phyloP scores from a whole-genome alignment of 2,888 invertebrate genomes.

The Orthosia gracilis region DNA sequence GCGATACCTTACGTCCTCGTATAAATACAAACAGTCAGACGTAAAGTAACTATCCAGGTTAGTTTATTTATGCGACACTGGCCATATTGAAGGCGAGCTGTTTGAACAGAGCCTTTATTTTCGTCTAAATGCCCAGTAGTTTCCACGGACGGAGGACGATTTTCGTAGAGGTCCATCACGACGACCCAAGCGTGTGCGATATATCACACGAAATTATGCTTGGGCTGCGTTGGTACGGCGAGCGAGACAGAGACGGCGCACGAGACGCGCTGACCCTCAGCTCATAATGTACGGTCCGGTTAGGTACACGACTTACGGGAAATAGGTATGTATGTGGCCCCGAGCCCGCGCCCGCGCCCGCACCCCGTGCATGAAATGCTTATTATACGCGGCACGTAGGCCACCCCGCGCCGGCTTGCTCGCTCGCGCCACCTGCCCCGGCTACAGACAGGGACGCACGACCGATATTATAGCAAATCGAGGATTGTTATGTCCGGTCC shows the following conservation, averaged over 20 bases:
- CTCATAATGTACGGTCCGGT: slow-evolving; percentile 92
- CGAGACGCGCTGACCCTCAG: slow-evolving; percentile 89
- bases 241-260: slow-evolving; percentile 88
- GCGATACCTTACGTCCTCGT: slow-evolving; percentile 77
- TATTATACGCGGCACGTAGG: slow-evolving; percentile 92
- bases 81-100: slow-evolving; percentile 64
- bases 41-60: slow-evolving; percentile 63
- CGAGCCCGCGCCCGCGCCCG: slow-evolving; percentile 82
- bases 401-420: slow-evolving; percentile 86
- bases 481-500: slow-evolving; percentile 92
- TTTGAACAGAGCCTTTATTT: slow-evolving; percentile 71
- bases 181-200: slow-evolving; percentile 84
- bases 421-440: slow-evolving; percentile 78
- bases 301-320: slow-evolving; percentile 91
- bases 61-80: slow-evolving; percentile 63
- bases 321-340: slow-evolving; percentile 89
- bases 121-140: slow-evolving; percentile 74
- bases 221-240: slow-evolving; percentile 80
- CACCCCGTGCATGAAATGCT: slow-evolving; percentile 92
- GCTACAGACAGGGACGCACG: slow-evolving; percentile 85
- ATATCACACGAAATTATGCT: slow-evolving; percentile 90
- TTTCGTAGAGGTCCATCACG: slow-evolving; percentile 86
- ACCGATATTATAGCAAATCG: slow-evolving; percentile 91
- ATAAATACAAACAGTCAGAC: slow-evolving; percentile 67
- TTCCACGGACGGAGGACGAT: slow-evolving; percentile 77